Evolutionary conservation across 2,113 vertebrate genomes (phyloP), one percentile per base, ranked within the genome.

Genomic region (Capreolus pygargus): DNA sequence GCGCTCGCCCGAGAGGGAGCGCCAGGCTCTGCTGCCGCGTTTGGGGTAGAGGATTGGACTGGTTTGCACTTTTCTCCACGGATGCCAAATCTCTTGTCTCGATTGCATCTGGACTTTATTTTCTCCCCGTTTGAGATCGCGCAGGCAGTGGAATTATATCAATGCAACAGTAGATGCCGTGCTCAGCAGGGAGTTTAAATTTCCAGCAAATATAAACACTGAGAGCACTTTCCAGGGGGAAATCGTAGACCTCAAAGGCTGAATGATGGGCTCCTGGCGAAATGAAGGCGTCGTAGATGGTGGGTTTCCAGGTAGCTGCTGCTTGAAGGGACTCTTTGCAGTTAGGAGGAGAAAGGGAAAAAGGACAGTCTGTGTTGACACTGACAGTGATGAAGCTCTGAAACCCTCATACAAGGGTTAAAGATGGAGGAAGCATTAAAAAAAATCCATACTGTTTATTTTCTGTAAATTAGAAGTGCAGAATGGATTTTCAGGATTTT

Each of bases 21-120:
- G 85, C 52, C 6, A 30, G 91, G 91, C 94, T 92, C 74, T 39
- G 95, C 82, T 15, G 86, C 82, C 6, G 21, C 3, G 45, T 45
- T 74, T 19, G 50, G 86, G 87, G 55, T n/a, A 4, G 64, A 47
- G 74, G 58, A 58, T 13, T 54, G 94, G 12, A 83, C 55, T 23
- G 86, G 58, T 33, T 25, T 50, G 83, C 93, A 82, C 94, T 97
- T 97, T 94, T 81, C 83, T 89, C 86, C 82, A 36, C 6, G 25
- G 55, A 74, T 54, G 89, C 90, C 81, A 36, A 47, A 74, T 36
- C 94, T 76, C 85, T 91, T 19, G 95, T 58, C 90, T 92, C 76
- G 0, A 2, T 86, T 61, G 89, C 96, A 97, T 97, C 96, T 97
- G 86, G 92, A 97, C 94, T 98, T 90, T 95, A 95, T 97, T 95